Evolutionary conservation across 2,797 vertebrate species (phyloP), one percentile per base, ranked within the genome.

Genomic region (Rhynchonycteris naso): DNA sequence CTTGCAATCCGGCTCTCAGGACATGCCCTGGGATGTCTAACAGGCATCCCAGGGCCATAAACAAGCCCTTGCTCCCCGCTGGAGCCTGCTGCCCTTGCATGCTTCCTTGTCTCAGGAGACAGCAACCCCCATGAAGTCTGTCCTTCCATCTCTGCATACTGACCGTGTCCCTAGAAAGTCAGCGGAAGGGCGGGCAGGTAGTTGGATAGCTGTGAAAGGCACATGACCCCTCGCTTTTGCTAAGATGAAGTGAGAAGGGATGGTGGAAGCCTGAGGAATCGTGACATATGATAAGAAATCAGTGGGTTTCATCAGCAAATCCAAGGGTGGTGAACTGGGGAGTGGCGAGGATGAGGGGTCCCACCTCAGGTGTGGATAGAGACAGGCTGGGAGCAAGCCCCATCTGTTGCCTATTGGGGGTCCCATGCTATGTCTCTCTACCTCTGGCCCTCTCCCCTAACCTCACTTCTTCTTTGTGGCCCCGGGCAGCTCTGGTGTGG

Each of bases 391-490:
- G 43, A 21, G 12, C 9, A 52, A 71, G 30, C 35, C 12, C 4
- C 12, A 4, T 4, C 74, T n/a, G 11, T 2, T 3, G 12, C n/a
- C 16, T 1, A 2, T 1, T 11, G 47, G 10, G 2, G 18, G 9
- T 24, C 18, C 18, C 3, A 2, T 1, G 4, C 14, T 24, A 10
- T 56, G 35, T 79, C 80, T 68, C 33, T 75, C 65, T 9, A 9
- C 59, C 30, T 47, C 16, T 3, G 35, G 14, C 8, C 38, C 30
- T 50, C 4, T 33, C 47, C 10, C 28, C 14, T 6, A 52, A 30
- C 6, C 58, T 7, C 7, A 4, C 54, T 18, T 59, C 54, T 30
- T 52, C 71, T 56, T 5, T 33, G 11, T 4, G 33, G 21, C 13
- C 58, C 38, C 5, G 43, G 43, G 8, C 33, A 22, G 58, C 16